Base-by-base conservation (phyloP, 2,888 invertebrate genomes). In the Ennomos erosarius region DNA sequence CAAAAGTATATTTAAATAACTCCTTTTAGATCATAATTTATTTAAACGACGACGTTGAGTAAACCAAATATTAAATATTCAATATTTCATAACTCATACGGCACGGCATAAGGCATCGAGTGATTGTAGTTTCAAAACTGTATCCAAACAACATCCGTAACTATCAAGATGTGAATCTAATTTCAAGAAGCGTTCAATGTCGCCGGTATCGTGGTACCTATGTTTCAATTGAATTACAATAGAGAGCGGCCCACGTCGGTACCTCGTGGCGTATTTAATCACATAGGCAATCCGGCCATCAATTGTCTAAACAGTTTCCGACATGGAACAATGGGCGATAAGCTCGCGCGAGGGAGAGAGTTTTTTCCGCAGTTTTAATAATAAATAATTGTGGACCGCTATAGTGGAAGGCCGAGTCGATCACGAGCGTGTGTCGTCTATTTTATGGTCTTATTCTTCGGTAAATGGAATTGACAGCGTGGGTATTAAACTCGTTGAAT, bases 141-240 rank as follows among this genome's bases (percentile, higher is more conserved):
- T 78, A 83, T 80, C 75, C 75, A 78, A 82, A 79, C 74, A 78
- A 76, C 74, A 79, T 81, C 76, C 74, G 76, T 76, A 71, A 75
- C 68, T 71, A 78, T 79, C 74, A 71, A 71, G 73, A 76, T 73
- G 74, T 75, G 76, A 81, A 84, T 82, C 78, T 77, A 74, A 81
- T 86, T 87, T 84, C 74, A 68, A 84, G 85, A 88, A 87, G 77
- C 76, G 75, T 85, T 86, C 85, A 86, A 87, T 87, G 87, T 85
- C 85, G 75, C 78, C 71, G 76, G 77, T 79, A 81, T 78, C 76
- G 76, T 79, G 78, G 77, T 79, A 76, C 76, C 73, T 75, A 76
- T 82, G 78, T 78, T 84, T 79, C 78, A 79, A 83, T 83, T 75
- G 76, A 78, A 81, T 79, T 75, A 86, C 84, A 87, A 87, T 88